A percentile compares a stretch with the other conserved stretches of the same genome.
Conservation (phyloP, 2,113 vertebrate species). For the Vidua macroura region DNA sequence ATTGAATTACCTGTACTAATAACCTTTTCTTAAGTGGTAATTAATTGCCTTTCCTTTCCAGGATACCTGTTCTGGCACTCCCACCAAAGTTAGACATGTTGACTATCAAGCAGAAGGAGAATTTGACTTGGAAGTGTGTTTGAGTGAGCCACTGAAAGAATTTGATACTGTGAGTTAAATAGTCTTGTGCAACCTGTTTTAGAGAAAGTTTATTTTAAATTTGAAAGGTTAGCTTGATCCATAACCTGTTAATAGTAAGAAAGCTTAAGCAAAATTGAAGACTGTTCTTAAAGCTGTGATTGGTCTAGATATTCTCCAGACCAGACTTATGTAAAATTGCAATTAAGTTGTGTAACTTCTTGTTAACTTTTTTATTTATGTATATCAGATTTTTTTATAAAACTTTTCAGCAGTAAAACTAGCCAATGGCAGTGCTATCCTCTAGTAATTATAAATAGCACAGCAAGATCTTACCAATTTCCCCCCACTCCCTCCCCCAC, state of each 20-base stretch:
- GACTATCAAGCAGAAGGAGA: conserved; percentile 65
- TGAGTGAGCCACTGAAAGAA: conserved; percentile 67
- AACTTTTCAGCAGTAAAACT: neutral
- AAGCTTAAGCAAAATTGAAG: neutral
- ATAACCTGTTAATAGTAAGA: neutral
- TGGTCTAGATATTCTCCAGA: neutral
- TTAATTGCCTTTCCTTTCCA: conserved; percentile 55
- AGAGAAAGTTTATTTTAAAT: neutral
- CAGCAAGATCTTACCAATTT: neutral
- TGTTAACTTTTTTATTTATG: conserved; percentile 52
- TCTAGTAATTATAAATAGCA: neutral
- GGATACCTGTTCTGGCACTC: conserved; percentile 76
- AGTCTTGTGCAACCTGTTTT: neutral
- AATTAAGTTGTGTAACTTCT: neutral
- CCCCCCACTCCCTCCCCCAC: no score
- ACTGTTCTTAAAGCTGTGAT: neutral
- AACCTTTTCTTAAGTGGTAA: neutral
- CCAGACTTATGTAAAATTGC: neutral
- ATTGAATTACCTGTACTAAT: neutral
- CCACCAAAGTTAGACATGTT: conserved; percentile 81
- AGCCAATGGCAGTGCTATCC: neutral
- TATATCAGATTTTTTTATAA: conserved; percentile 42
- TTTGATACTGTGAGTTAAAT: conserved; percentile 64
- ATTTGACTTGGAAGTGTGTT: conserved; percentile 75
- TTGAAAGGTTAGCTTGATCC: neutral